Percentiles rank a stretch among this genome's conserved stretches.
These are phyloP conservation scores for Phaedon cochleariae DNA, from an alignment of 2,888 invertebrate genomes.

Conservation along the genomic window DNA sequence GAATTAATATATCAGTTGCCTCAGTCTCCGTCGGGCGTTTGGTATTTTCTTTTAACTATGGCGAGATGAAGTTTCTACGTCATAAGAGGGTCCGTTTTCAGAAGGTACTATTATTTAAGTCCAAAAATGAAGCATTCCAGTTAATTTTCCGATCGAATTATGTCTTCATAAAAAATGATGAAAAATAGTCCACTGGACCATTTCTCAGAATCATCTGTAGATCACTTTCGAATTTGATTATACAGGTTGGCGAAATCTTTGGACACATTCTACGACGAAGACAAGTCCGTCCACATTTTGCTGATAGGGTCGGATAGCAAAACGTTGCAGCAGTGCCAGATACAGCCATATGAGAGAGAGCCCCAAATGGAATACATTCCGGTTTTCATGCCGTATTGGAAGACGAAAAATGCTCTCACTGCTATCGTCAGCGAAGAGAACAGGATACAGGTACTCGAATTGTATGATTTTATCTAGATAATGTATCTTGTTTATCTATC, in stretches of 20 bases:
- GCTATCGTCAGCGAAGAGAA: conserved; percentile 47
- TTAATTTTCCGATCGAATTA: too few species aligned
- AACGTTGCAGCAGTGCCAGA: conserved; percentile 54
- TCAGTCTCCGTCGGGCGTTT: too few species aligned
- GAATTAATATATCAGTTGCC: too few species aligned
- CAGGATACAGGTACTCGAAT: conserved; percentile 45
- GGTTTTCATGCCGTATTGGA: conserved; percentile 50
- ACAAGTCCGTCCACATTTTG: conserved; percentile 52
- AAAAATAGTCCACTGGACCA: too few species aligned
- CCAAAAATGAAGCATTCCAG: too few species aligned
- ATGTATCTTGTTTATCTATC: neutral
- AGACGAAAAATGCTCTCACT: conserved; percentile 36
- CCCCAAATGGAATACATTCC: conserved; percentile 40
- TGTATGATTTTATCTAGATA: neutral
- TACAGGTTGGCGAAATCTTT: conserved; percentile 48
- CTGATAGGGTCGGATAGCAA: conserved; percentile 54
- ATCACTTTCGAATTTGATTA: too few species aligned
- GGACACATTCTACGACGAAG: conserved; percentile 52
- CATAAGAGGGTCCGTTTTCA: too few species aligned
- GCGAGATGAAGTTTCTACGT: too few species aligned
- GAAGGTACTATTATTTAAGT: too few species aligned
- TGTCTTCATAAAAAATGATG: too few species aligned
- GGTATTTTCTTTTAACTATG: too few species aligned
- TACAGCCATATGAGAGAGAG: conserved; percentile 47
- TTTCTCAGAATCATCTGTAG: too few species aligned